A percentile compares a stretch with the other conserved stretches of the same genome.
These are phyloP conservation scores for Mormyrus hasselquistii DNA, from an alignment of 2,797 vertebrate genomes.

Conservation along the genomic window DNA sequence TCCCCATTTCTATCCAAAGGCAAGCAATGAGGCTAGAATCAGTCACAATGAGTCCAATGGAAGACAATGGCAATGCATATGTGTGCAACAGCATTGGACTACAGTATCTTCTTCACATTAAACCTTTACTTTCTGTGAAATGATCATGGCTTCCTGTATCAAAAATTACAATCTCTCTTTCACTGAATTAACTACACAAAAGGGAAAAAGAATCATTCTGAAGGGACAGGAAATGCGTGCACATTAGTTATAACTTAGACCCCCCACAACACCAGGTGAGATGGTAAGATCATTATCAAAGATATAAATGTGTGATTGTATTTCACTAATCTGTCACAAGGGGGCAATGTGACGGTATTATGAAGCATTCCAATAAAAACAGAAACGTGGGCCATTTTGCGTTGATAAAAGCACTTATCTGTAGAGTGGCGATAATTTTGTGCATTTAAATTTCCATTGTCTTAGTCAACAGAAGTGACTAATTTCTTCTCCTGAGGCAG, in stretches of 20 bases:
- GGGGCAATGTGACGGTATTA: constrained; percentile 27
- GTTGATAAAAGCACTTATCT: constrained; percentile 10
- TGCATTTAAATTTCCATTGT: background rate
- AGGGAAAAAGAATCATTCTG: constrained; percentile 2
- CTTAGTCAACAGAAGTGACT: background rate
- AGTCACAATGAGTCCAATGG: constrained; percentile 66
- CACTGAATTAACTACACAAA: constrained; percentile 7
- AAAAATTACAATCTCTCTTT: constrained; percentile 27
- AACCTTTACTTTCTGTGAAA: constrained; percentile 36
- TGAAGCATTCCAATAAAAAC: background rate
- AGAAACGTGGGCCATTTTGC: background rate
- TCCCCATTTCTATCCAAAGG: constrained; percentile 52
- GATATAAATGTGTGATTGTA: constrained; percentile 13
- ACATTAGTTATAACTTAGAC: constrained; percentile 25
- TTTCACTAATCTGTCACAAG: constrained; percentile 33
- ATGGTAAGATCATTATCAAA: background rate
- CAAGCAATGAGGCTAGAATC: constrained; percentile 38
- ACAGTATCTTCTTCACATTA: constrained; percentile 26
- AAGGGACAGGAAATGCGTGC: constrained; percentile 34
- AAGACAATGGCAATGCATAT: constrained; percentile 21
- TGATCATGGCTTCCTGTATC: constrained; percentile 38
- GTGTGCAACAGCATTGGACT: constrained; percentile 21
- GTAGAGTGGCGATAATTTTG: background rate
- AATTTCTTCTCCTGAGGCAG: background rate
- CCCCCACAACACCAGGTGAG: constrained; percentile 15